phyloP scores from a whole-genome alignment of 2,113 vertebrate genomes.

The Ploceus nigricollis region DNA sequence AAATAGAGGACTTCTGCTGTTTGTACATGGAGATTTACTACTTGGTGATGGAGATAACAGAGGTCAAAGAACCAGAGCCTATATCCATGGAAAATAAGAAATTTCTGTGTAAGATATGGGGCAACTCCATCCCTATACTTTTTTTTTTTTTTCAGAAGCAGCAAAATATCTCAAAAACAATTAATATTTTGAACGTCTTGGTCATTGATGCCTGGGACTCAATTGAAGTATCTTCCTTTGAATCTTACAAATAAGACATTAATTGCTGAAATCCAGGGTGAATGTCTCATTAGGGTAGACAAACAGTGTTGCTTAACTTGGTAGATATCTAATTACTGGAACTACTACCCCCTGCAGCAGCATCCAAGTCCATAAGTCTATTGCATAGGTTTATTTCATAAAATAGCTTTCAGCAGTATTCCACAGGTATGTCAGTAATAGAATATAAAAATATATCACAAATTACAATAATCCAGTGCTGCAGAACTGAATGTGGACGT shows the following conservation, averaged over 20 bases:
- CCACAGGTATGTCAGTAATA: not conserved
- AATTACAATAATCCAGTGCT: not conserved
- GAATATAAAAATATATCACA: not conserved
- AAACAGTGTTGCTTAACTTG: not conserved
- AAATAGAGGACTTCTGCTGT: not conserved
- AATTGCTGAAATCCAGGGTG: not conserved
- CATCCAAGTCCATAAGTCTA: not conserved
- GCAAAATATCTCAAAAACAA: not conserved
- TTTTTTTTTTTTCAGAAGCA: not conserved
- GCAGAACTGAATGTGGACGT: not conserved
- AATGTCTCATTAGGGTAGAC: not conserved
- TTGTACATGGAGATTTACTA: not conserved
- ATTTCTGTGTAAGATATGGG: not conserved
- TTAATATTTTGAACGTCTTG: not conserved
- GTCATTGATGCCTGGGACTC: not conserved
- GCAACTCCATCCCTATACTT: not conserved
- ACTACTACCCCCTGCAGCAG: not conserved
- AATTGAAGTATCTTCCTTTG: not conserved
- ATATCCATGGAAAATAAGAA: not conserved
- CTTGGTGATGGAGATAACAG: not conserved
- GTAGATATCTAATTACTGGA: not conserved
- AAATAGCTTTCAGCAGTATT: not conserved
- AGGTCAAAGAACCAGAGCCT: not conserved
- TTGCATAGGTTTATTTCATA: not conserved
- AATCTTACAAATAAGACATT: not conserved